Evolutionary conservation across 2,113 vertebrate species (phyloP), one percentile per base, ranked within the genome.

Genomic region (Spea multiplicata): DNA sequence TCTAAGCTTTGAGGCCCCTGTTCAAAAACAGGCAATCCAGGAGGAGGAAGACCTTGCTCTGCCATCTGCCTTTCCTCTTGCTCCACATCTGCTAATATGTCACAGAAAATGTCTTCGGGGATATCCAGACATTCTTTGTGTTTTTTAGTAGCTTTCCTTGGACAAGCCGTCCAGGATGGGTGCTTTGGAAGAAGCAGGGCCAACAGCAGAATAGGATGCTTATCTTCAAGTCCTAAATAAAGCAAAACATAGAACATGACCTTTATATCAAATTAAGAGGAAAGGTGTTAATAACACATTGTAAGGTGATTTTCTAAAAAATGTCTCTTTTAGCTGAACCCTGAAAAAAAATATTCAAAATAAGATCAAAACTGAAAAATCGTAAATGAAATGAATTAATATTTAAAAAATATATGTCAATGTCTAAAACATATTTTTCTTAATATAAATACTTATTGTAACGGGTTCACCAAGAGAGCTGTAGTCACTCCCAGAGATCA

Each of bases 181-280:
- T 80, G 69, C 30, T 82, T 85, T 59, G 88, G 88, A 48, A 90
- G 82, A 77, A 90, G 77, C 50, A 88, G 75, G 2, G 73, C 83
- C 73, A 88, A 74, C 12, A 86, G 48, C 12, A 83, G 78, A 57
- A 75, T 65, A 0, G 85, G 83, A 67, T 77, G 76, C 66, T 79
- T 68, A 0, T 0, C 59, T 72, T 86, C 76, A 47, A 85, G 13
- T 3, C 87, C 89, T 87, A n/a, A 6, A 52, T 64, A 69, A 49
- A 62, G 59, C 5, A 12, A n/a, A 52, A 8, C 7, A 17, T 64
- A 68, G 4, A 59, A 30, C 30, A 30, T 30, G 30, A 30, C 30
- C 30, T 30, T 30, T 30, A 30, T 30, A 30, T 30, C 30, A 30
- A 30, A 30, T 30, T 30, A 30, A 30, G 30, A 30, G 30, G 30